Base-by-base conservation (phyloP, 2,113 vertebrate species). In the Oostethus manadensis region DNA sequence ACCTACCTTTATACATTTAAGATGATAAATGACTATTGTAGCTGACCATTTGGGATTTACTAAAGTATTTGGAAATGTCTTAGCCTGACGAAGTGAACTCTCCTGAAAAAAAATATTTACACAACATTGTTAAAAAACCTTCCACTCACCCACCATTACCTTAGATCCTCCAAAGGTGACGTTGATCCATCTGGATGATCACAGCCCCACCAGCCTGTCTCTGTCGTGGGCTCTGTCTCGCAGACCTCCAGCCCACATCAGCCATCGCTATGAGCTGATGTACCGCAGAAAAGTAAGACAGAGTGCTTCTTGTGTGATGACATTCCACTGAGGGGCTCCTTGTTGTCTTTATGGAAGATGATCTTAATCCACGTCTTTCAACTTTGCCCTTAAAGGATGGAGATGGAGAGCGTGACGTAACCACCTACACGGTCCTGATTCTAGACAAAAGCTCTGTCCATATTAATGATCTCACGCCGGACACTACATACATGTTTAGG, bases 101-200 rank as follows among this genome's bases (percentile, higher is more conserved):
- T 4, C 26, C 17, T 38, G 18, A n/a, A 54, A 17, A 35, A 49
- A 46, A 29, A 18, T 20, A 11, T 54, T 20, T 20, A 7, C 2
- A 60, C 59, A 64, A 47, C 18, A 13, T 15, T 56, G 9, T 45
- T 17, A 6, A 61, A 38, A 51, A 60, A 54, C 73, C 71, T 56
- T 45, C 70, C 71, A 65, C 68, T 62, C 55, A 26, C 61, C 56
- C 23, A 70, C 49, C 0, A 40, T 55, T 7, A 6, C n/a, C 1
- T 10, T 87, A 98, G 95, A 94, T 68, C 92, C 94, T n/a, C 95
- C 95, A 1, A 94, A 92, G 64, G 94, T 98, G 83, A 94, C 89
- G 0, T 85, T 87, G 0, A 90, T 96, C 79, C 89, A 88, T 68
- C 86, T 98, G 84, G 93, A 94, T 0, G 86, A 88, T 40, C 89